These are phyloP conservation scores for Chromobotia macracanthus DNA, from an alignment of 2,797 vertebrate genomes.

Conservation along the genomic window DNA sequence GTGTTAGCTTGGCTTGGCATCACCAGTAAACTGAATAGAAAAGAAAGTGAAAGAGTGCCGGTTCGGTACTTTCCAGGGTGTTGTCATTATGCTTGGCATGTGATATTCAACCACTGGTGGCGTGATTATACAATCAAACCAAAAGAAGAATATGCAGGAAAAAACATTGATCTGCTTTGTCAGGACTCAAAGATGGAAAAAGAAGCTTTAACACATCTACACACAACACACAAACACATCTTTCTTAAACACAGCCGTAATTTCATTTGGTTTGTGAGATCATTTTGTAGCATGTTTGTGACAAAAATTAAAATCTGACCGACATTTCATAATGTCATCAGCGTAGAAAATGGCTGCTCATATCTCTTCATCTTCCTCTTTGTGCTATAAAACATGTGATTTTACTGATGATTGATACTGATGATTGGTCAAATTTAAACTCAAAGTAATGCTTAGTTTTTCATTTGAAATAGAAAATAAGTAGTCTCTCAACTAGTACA, in stretches of 20 bases:
- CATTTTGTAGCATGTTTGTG: neutral
- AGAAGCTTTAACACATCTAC: neutral
- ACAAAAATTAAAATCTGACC: neutral
- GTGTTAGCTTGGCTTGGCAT: neutral
- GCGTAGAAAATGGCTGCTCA: neutral
- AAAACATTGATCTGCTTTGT: neutral
- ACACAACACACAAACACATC: neutral
- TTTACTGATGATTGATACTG: no score
- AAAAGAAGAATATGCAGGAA: neutral
- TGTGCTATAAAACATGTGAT: neutral
- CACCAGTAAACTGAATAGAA: conserved; percentile 15
- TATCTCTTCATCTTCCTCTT: neutral
- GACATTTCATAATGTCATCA: conserved; percentile 6
- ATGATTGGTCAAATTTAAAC: no score
- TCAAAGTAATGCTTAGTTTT: no score
- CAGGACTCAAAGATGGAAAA: neutral
- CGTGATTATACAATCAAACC: conserved; percentile 33
- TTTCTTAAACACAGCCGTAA: neutral
- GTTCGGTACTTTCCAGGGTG: conserved; percentile 33
- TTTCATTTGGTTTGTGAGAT: neutral
- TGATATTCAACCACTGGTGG: conserved; percentile 11
- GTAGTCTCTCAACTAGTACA: no score
- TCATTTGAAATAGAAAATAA: no score
- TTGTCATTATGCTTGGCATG: conserved; percentile 34
- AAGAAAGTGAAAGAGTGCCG: conserved; percentile 32